Conservation (phyloP, 2,113 vertebrate genomes). For the Glaucidium brasilianum region DNA sequence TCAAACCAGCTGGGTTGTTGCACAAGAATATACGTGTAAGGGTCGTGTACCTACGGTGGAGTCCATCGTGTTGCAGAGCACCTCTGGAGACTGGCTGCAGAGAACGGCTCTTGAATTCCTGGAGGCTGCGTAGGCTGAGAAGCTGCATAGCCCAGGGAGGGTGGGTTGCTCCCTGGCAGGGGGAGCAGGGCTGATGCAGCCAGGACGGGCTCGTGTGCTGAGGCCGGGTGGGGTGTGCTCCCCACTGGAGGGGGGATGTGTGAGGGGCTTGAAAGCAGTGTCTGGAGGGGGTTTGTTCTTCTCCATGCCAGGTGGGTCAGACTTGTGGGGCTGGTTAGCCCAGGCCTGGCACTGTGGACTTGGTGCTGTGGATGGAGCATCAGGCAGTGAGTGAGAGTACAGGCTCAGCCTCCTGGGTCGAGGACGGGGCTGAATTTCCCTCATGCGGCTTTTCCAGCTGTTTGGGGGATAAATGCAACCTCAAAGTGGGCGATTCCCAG, state of each 20-base stretch:
- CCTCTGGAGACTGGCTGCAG: not conserved
- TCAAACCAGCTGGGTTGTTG: not conserved
- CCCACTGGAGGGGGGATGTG: not conserved
- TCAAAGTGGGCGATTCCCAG: not conserved
- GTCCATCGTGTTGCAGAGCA: rapidly evolving
- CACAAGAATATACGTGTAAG: not conserved
- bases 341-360: not conserved
- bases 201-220: not conserved
- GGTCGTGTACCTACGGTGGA: not conserved
- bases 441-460: not conserved
- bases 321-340: not conserved
- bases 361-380: not conserved
- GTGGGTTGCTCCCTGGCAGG: too few species aligned
- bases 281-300: not conserved
- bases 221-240: not conserved
- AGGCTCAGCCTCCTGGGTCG: not conserved
- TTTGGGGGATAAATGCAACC: not conserved
- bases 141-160: not conserved
- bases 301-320: not conserved
- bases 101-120: not conserved
- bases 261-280: not conserved
- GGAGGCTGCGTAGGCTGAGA: not conserved
- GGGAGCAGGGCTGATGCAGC: not conserved
- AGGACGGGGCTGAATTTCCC: not conserved
- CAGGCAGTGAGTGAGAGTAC: not conserved